Percentiles rank a stretch among this genome's conserved stretches.
These are phyloP conservation scores for Puntigrus tetrazona DNA, from an alignment of 2,113 vertebrate species.

Conservation along the genomic window DNA sequence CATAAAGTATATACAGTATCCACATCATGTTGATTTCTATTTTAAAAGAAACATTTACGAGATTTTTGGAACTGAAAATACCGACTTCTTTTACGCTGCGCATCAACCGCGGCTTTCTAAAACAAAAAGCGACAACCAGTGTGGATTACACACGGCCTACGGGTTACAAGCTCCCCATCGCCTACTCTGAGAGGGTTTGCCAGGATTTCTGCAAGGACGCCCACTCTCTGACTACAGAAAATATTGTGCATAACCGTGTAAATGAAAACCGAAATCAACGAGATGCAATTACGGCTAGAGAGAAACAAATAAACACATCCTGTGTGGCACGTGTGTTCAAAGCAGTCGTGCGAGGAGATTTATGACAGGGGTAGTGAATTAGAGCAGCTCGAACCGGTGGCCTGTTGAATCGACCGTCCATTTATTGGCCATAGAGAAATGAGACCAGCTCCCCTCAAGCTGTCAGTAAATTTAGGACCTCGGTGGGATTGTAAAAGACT, in stretches of 20 bases:
- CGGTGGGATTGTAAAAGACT: conserved; percentile 69
- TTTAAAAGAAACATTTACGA: background rate
- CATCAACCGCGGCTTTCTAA: conserved; percentile 31
- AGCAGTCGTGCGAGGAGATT: conserved; percentile 62
- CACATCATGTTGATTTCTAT: background rate
- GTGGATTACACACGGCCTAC: conserved; percentile 56
- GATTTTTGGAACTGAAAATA: conserved; percentile 54
- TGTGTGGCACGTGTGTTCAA: conserved; percentile 36
- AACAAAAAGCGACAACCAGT: conserved; percentile 37
- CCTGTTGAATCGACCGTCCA: conserved; percentile 67
- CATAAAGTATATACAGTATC: background rate
- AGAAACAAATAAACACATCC: conserved; percentile 59
- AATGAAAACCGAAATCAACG: conserved; percentile 60
- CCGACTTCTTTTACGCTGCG: conserved; percentile 41
- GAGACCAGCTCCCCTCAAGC: conserved; percentile 65
- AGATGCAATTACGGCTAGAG: conserved; percentile 47
- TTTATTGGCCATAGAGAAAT: conserved; percentile 66
- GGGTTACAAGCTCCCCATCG: conserved; percentile 54
- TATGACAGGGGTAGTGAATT: conserved; percentile 64
- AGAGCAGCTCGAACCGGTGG: conserved; percentile 71
- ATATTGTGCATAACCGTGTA: conserved; percentile 59
- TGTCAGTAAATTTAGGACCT: conserved; percentile 72
- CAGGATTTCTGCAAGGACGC: conserved; percentile 41
- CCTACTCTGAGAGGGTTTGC: conserved; percentile 55
- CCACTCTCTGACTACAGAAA: conserved; percentile 47